A percentile compares a stretch with the other conserved stretches of the same genome.
These are phyloP conservation scores for Isurus oxyrinchus DNA, from an alignment of 2,113 vertebrate genomes.

Conservation along the genomic window DNA sequence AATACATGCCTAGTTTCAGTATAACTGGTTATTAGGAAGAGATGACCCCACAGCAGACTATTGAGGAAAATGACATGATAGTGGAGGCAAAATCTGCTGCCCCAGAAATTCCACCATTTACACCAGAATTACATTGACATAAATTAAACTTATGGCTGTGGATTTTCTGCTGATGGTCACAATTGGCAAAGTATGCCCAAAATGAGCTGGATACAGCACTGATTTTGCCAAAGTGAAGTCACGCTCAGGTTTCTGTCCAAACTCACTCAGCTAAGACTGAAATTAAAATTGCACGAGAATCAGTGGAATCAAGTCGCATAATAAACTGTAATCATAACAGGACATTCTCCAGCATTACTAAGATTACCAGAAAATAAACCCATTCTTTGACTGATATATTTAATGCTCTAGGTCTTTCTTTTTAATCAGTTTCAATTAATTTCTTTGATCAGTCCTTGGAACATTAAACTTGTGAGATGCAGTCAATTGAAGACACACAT, in stretches of 20 bases:
- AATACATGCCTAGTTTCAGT: not conserved
- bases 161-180: not conserved
- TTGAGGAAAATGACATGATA: not conserved
- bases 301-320: too few species aligned
- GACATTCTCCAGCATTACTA: too few species aligned
- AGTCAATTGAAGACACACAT: not conserved
- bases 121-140: not conserved
- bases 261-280: too few species aligned
- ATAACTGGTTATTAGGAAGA: not conserved
- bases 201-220: too few species aligned
- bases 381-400: not conserved
- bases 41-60: not conserved
- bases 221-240: too few species aligned
- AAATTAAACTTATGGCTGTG: not conserved
- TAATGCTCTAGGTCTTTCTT: not conserved
- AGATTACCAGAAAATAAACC: not conserved
- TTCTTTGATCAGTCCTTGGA: not conserved
- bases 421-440: not conserved
- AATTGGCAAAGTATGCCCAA: not conserved
- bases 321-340: too few species aligned
- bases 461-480: not conserved
- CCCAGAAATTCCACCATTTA: not conserved
- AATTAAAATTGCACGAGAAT: too few species aligned
- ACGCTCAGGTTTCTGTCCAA: too few species aligned
- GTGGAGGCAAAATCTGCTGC: not conserved